Evolutionary conservation across 2,888 invertebrate genomes (phyloP), one percentile per base, ranked within the genome.

Genomic region (Caenorhabditis imperialis): DNA sequence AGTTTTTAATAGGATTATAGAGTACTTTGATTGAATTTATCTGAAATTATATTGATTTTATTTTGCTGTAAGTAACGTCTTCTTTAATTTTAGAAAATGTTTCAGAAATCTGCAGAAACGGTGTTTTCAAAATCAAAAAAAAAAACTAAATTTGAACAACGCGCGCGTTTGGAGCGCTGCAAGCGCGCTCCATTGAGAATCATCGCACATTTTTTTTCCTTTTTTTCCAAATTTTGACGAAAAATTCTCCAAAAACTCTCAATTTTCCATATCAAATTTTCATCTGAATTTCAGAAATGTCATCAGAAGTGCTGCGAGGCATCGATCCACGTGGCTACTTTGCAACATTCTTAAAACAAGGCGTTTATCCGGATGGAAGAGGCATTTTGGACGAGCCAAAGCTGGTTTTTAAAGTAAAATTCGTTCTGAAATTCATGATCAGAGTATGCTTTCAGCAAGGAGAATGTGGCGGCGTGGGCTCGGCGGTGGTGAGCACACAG

Each of bases 291-390:
- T n/a, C 45, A 69, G 7, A n/a, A 37, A 72, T 72, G 72, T 74
- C 74, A 22, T 67, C 69, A 18, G 74, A 74, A 51, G 50, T 74
- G 20, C 45, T 74, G 7, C 55, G 69, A 18, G 74, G 48, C 2
- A 69, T 74, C 37, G 78, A 80, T 54, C 77, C 79, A n/a, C 63
- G 50, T 33, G 75, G 73, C 1, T 75, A 77, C 40, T 75, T 61
- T 25, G 54, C 70, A 37, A 51, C 57, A 8, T 79, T 77, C 27
- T 47, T 79, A 18, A 53, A 37, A 22, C 47, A 75, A 35, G 75
- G 73, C 7, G 57, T 75, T 18, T 77, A 61, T 40, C 75, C 77
- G 1, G 73, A 77, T 44, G 79, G 65, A 18, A 22, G 73, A 10
- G 54, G 47, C 8, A 51, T 69, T 38, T 51, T 58, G 16, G 57